Conservation (phyloP, 2,888 invertebrate genomes). For the Andrena chrysosceles region DNA sequence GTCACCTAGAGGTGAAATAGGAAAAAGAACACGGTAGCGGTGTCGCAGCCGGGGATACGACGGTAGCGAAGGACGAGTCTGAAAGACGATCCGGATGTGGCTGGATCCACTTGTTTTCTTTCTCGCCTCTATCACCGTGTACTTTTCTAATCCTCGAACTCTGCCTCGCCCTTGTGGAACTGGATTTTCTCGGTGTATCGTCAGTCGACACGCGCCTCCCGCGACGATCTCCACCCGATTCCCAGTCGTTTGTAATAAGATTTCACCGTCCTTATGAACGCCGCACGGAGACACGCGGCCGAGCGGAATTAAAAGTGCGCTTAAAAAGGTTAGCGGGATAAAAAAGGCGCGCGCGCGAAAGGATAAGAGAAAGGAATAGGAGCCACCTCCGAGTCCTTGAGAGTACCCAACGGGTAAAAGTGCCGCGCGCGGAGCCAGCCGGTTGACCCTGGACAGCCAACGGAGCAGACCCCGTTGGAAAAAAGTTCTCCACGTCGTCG, state of each 20-base stretch:
- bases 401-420: conserved; percentile 83
- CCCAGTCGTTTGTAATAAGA: conserved; percentile 19
- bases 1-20: conserved; percentile 46
- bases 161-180: not conserved
- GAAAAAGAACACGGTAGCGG: conserved; percentile 32
- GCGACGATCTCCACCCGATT: not conserved
- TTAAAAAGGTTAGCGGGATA: conserved; percentile 83
- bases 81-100: conserved; percentile 73
- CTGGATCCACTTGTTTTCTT: conserved; percentile 64
- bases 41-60: conserved; percentile 38
- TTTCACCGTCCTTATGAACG: conserved; percentile 30
- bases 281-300: conserved; percentile 66
- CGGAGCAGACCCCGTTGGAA: conserved; percentile 72
- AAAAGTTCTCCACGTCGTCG: conserved; percentile 66
- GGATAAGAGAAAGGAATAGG: conserved; percentile 85
- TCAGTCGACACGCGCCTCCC: not conserved
- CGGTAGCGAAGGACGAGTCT: conserved; percentile 60
- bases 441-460: conserved; percentile 83
- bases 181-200: not conserved
- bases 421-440: conserved; percentile 81
- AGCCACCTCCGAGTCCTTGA: conserved; percentile 84
- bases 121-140: conserved; percentile 25
- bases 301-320: conserved; percentile 80
- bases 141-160: conserved; percentile 37
- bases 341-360: conserved; percentile 82